Evolutionary conservation across 2,888 invertebrate genomes (phyloP).

Genomic region (Hydropsyche betteni): DNA sequence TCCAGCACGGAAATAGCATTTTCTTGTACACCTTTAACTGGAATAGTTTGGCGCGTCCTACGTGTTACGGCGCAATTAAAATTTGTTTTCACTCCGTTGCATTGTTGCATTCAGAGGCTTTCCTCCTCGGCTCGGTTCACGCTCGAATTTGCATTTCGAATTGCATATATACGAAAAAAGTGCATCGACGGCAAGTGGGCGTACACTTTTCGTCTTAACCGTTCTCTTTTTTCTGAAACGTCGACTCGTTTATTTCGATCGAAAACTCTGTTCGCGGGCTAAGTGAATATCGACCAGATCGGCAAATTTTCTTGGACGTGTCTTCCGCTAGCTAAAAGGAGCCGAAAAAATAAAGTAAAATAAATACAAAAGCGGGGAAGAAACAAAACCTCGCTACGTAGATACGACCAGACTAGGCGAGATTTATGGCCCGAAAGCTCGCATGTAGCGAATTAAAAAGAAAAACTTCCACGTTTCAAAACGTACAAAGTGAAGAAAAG

Average conservation of each 20-base stretch:
- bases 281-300: conserved; percentile 17
- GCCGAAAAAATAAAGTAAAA: background rate
- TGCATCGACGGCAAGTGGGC: background rate
- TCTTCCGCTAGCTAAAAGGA: background rate
- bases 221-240: background rate
- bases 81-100: conserved; percentile 23
- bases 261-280: background rate
- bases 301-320: conserved; percentile 14
- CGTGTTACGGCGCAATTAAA: conserved; percentile 30
- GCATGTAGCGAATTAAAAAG: conserved; percentile 28
- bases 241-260: conserved; percentile 9
- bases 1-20: too few relatives aligned
- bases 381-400: conserved; percentile 13
- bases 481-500: conserved; percentile 25
- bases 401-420: conserved; percentile 25
- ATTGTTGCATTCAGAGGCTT: conserved; percentile 20
- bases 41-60: background rate
- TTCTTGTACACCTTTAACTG: too few relatives aligned
- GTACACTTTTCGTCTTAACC: background rate
- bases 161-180: background rate
- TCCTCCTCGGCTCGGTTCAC: background rate
- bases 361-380: background rate
- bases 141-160: conserved; percentile 23
- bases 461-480: conserved; percentile 29
- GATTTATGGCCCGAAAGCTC: conserved; percentile 28